These are phyloP conservation scores for Mythimna ferrago DNA, from an alignment of 2,888 invertebrate genomes.

Conservation along the genomic window DNA sequence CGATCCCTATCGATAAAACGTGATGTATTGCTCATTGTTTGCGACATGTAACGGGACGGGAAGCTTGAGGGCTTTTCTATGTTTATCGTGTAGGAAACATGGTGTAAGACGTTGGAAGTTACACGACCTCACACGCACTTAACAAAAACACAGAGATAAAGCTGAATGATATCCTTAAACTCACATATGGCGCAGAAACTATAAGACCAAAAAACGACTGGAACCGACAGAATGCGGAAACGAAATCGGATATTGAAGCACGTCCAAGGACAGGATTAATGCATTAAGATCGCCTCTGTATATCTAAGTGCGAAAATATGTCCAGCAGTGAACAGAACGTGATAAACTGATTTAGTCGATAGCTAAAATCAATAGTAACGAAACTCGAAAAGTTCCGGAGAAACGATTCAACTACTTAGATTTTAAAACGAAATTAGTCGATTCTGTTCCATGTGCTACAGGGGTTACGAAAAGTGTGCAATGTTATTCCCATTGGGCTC, in stretches of 20 bases:
- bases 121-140: slow-evolving; percentile 16
- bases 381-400: too few species aligned
- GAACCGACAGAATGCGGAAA: not conserved
- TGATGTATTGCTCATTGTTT: slow-evolving; percentile 57
- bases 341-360: too few species aligned
- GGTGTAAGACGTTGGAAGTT: slow-evolving; percentile 25
- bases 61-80: slow-evolving; percentile 35
- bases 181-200: not conserved
- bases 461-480: too few species aligned
- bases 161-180: not conserved
- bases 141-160: not conserved
- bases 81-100: slow-evolving; percentile 19
- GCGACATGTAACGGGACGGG: slow-evolving; percentile 55
- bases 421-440: too few species aligned
- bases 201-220: not conserved
- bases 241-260: not conserved
- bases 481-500: too few species aligned
- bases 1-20: slow-evolving; percentile 54
- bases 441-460: too few species aligned
- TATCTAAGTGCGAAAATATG: too few species aligned
- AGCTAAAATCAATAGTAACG: too few species aligned
- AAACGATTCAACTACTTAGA: too few species aligned
- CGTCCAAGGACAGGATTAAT: too few species aligned
- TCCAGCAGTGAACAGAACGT: not conserved
- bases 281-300: too few species aligned